A percentile compares a stretch with the other conserved stretches of the same genome.
Conservation (phyloP, 2,797 vertebrate species). For the Falco rusticolus region DNA sequence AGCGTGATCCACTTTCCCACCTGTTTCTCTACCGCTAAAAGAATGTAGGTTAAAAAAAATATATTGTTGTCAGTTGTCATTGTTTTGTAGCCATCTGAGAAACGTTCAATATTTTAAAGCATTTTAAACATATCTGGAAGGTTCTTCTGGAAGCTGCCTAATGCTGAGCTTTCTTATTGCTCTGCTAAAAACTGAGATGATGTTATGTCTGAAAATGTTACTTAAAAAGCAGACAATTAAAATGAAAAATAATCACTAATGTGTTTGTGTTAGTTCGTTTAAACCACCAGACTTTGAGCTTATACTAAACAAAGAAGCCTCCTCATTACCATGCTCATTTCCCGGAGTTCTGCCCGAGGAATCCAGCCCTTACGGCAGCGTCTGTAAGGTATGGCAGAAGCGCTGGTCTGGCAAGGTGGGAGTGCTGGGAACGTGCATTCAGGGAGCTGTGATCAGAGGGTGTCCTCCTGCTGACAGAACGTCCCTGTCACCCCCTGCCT, state of each 20-base stretch:
- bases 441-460: fast-evolving
- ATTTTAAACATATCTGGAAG: slow-evolving; percentile 12
- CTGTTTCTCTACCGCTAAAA: background rate
- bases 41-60: background rate
- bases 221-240: slow-evolving; percentile 39
- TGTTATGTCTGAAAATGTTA: slow-evolving; percentile 7
- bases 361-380: fast-evolving
- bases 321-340: too few species aligned
- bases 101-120: slow-evolving; percentile 10
- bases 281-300: background rate
- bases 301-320: background rate
- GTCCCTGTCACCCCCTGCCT: too few species aligned
- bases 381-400: background rate
- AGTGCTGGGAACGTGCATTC: background rate
- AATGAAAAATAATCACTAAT: background rate
- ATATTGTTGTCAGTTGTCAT: background rate
- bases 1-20: background rate
- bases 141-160: background rate
- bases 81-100: background rate
- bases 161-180: background rate
- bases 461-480: background rate
- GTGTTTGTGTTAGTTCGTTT: background rate
- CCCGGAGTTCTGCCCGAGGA: too few species aligned
- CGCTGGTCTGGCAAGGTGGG: background rate
- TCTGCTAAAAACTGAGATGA: background rate